Evolutionary conservation across 2,888 invertebrate species (phyloP), one percentile per base, ranked within the genome.

Genomic region (Lypha dubia): DNA sequence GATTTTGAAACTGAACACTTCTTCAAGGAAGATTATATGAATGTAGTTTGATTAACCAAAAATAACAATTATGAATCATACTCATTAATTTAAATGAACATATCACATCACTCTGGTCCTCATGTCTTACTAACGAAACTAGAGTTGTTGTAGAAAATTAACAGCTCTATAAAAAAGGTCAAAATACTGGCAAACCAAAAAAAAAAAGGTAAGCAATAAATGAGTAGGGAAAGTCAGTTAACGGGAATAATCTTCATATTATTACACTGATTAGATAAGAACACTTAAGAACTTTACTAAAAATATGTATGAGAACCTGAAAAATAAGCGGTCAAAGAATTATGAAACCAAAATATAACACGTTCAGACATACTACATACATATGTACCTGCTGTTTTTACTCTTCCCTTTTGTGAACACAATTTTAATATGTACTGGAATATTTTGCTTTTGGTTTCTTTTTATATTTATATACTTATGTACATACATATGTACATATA

Each of bases 201-300:
- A 8, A 56, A 60, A 76, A 63, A 79, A 67, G 58, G 65, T 56
- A 46, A 81, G 63, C 28, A 71, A 75, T 51, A 51, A 41, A 58
- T 75, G 68, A 46, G 8, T 28, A 56, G n/a, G n/a, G 8, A 56
- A 79, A 53, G 75, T 70, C 79, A 79, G 75, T 84, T 84, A 84
- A 84, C 44, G 24, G 65, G 79, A 79, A 70, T n/a, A n/a, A n/a
- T n/a, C n/a, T n/a, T n/a, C n/a, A n/a, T n/a, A n/a, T n/a, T n/a
- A n/a, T 82, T 76, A 79, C 58, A 79, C 58, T 79, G 71, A 67
- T 83, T 83, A 83, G 83, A 83, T 79, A 84, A 83, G 83, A 70
- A 65, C 77, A 75, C 79, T 75, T 75, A 79, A 84, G 79, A 41
- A 79, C 79, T 79, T 67, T 51, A 51, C 38, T 65, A 49, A 20